These are phyloP conservation scores for Melanotaenia parkinsoni DNA, from an alignment of 2,797 vertebrate genomes.

Conservation along the genomic window DNA sequence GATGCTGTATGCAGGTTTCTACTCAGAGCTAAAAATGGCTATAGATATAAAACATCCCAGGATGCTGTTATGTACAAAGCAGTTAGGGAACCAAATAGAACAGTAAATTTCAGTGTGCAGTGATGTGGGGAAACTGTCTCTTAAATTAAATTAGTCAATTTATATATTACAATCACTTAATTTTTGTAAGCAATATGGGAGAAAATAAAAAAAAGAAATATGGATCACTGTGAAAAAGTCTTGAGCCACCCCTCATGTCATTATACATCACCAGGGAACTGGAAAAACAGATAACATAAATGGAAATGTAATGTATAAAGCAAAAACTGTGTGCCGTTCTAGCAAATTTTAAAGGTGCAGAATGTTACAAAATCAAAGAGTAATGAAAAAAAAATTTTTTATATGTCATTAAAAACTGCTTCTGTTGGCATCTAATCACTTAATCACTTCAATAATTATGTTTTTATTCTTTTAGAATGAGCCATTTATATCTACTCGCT, in stretches of 20 bases:
- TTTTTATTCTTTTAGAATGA: too few relatives aligned
- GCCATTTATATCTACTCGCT: too few relatives aligned
- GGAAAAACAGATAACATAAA: not conserved
- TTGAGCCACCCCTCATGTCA: not conserved
- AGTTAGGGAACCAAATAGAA: slow-evolving; percentile 48
- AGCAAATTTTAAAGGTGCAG: not conserved
- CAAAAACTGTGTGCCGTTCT: too few relatives aligned
- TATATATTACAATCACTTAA: slow-evolving; percentile 63
- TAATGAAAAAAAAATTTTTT: not conserved
- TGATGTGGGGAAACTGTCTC: slow-evolving; percentile 20
- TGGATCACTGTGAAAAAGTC: slow-evolving; percentile 14
- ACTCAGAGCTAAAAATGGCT: slow-evolving; percentile 65
- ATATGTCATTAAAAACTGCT: not conserved
- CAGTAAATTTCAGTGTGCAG: slow-evolving; percentile 39
- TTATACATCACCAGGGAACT: not conserved
- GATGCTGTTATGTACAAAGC: slow-evolving; percentile 4
- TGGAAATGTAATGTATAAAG: too few relatives aligned
- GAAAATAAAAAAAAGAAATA: slow-evolving; percentile 38
- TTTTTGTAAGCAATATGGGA: slow-evolving; percentile 30
- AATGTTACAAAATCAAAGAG: not conserved
- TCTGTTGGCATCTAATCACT: too few relatives aligned
- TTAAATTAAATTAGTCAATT: slow-evolving; percentile 67
- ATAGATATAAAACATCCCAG: slow-evolving; percentile 25
- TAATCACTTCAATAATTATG: too few relatives aligned
- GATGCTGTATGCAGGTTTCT: slow-evolving; percentile 52